Base-by-base conservation (phyloP, 2,113 vertebrate species). In the Spea multiplicata region DNA sequence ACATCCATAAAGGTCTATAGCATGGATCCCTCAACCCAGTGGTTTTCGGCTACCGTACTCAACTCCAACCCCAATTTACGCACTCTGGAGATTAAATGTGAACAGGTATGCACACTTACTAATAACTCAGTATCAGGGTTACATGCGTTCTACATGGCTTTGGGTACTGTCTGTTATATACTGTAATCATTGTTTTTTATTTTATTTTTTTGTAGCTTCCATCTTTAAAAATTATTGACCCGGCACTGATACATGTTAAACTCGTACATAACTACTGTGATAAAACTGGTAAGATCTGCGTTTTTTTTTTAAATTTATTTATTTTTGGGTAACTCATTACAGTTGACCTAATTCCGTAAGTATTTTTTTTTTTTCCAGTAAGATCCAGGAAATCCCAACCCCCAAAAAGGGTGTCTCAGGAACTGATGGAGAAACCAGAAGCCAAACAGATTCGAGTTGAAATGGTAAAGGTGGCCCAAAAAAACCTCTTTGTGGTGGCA, bases 1-100 rank as follows among this genome's bases (percentile, higher is more conserved):
- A 92, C 88, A 9, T 90, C 91, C 87, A 89, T 93, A 8, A 91
- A 88, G 82, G 92, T 93, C 82, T 93, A 93, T 71, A 92, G 91
- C 81, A 85, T 93, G 86, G 89, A 92, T 75, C 90, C 91, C 48
- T 90, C 90, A 7, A 91, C 88, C 65, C 91, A 92, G 83, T 93
- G 92, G 92, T 93, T 92, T 84, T 88, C 87, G 75, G 92, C 91
- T 75, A 88, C 89, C 10, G 85, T 93, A 82, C 85, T 92, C 62
- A 91, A 92, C 83, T 88, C 90, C 13, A 91, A 91, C 81, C 86
- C 87, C 80, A 46, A 87, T 55, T 88, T 86, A 12, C 89, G 91
- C 83, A 92, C 89, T 62, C 86, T 93, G 8, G 88, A 93, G 74
- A 89, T 93, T 76, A 90, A 88, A 83, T 92, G 91, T 78, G 88